Evolutionary conservation across 2,113 vertebrate genomes (phyloP).

Genomic region (Daubentonia madagascariensis): DNA sequence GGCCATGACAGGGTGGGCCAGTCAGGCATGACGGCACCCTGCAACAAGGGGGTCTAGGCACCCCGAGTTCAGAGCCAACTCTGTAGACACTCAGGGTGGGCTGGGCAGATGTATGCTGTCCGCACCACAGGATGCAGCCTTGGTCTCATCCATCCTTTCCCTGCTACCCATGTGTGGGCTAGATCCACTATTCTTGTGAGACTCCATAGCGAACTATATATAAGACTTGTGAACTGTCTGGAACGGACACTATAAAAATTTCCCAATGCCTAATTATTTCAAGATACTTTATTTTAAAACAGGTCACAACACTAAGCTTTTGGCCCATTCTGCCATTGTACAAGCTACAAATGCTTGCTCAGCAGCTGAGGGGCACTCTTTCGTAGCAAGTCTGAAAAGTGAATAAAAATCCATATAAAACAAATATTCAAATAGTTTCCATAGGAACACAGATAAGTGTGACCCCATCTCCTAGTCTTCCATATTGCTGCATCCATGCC

Average conservation of each 20-base stretch:
- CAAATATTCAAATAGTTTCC: constrained; percentile 95
- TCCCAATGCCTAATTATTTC: constrained; percentile 71
- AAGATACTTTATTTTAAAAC: constrained; percentile 88
- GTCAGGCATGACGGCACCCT: background rate
- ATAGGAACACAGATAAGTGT: constrained; percentile 97
- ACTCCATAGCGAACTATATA: accelerated
- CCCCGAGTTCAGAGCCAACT: background rate
- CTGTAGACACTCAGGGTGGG: background rate
- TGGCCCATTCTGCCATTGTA: constrained; percentile 75
- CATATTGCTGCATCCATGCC: constrained; percentile 82
- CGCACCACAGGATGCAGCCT: accelerated
- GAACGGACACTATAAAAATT: constrained; percentile 3
- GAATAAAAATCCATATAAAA: constrained; percentile 90
- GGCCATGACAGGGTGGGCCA: background rate
- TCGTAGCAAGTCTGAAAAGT: constrained; percentile 84
- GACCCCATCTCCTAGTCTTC: constrained; percentile 91
- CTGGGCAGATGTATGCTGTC: background rate
- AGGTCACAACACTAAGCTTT: constrained; percentile 81
- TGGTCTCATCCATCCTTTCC: accelerated
- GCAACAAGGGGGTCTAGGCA: background rate
- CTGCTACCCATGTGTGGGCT: background rate
- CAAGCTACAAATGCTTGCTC: constrained; percentile 90
- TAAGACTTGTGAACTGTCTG: accelerated
- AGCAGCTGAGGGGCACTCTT: constrained; percentile 79
- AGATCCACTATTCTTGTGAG: background rate